These are phyloP conservation scores for Apostichopus parvimensis DNA, from an alignment of 35 echinoderm and acorn worm species.

Conservation along the genomic window DNA sequence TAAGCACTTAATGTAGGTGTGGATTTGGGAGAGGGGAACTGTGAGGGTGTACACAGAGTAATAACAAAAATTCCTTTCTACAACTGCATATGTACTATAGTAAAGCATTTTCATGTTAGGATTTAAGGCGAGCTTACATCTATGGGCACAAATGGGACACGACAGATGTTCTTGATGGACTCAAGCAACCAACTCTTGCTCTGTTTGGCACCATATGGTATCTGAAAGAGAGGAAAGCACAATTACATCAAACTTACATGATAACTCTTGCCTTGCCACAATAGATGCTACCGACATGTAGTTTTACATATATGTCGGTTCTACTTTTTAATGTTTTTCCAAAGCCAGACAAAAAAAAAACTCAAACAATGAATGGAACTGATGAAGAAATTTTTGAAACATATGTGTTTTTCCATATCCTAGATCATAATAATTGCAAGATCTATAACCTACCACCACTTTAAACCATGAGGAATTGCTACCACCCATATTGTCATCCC, in stretches of 20 bases:
- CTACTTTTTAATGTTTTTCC: too few relatives aligned
- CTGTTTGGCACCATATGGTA: slow-evolving; percentile 54
- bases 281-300: not conserved
- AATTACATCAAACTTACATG: not conserved
- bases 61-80: too few relatives aligned
- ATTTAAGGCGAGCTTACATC: slow-evolving; percentile 23
- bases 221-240: slow-evolving; percentile 2
- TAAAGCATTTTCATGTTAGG: not conserved
- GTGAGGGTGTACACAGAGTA: too few relatives aligned
- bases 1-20: too few relatives aligned
- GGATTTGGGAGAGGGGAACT: too few relatives aligned
- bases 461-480: slow-evolving; percentile 6
- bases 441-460: not conserved
- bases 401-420: too few relatives aligned
- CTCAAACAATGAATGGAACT: too few relatives aligned
- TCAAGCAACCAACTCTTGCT: slow-evolving; percentile 42
- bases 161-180: slow-evolving; percentile 43
- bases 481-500: not conserved
- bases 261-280: not conserved
- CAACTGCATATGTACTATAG: too few relatives aligned
- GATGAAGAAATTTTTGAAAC: too few relatives aligned
- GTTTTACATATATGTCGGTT: too few relatives aligned
- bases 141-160: slow-evolving; percentile 39
- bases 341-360: too few relatives aligned
- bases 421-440: too few relatives aligned